phyloP scores from a whole-genome alignment of 35 echinoderm and acorn worm genomes.

The Apostichopus parvimensis region DNA sequence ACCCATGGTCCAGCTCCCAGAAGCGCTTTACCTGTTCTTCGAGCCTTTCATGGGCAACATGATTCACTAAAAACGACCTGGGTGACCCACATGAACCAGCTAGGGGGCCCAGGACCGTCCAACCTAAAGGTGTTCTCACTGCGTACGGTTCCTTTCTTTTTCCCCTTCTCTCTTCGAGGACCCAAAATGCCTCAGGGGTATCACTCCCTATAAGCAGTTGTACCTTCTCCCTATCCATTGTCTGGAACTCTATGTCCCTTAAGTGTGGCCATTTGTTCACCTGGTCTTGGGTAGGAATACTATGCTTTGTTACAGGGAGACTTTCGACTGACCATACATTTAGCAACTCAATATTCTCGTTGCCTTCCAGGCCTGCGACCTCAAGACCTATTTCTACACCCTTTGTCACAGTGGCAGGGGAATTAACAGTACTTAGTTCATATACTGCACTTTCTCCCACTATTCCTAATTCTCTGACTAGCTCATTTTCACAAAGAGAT shows the following conservation, averaged over 20 bases:
- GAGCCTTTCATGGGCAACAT: constrained; percentile 27
- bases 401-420: too few relatives aligned
- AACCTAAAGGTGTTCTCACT: constrained; percentile 29
- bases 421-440: too few relatives aligned
- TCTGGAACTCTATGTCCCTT: background rate
- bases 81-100: background rate
- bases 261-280: background rate
- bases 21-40: constrained; percentile 22
- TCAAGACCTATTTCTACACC: background rate
- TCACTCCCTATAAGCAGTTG: constrained; percentile 1
- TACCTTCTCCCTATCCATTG: background rate
- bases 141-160: constrained; percentile 59
- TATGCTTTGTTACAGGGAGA: background rate
- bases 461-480: constrained; percentile 34
- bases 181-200: constrained; percentile 32
- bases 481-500: constrained; percentile 25
- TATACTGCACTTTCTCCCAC: background rate
- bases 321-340: background rate
- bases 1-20: constrained; percentile 52
- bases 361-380: background rate
- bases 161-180: constrained; percentile 5
- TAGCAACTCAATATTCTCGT: background rate
- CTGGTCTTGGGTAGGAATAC: background rate
- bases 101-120: constrained; percentile 48
- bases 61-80: background rate